phyloP scores from a whole-genome alignment of 2,888 invertebrate genomes.

The Torymus aiolomorphi region DNA sequence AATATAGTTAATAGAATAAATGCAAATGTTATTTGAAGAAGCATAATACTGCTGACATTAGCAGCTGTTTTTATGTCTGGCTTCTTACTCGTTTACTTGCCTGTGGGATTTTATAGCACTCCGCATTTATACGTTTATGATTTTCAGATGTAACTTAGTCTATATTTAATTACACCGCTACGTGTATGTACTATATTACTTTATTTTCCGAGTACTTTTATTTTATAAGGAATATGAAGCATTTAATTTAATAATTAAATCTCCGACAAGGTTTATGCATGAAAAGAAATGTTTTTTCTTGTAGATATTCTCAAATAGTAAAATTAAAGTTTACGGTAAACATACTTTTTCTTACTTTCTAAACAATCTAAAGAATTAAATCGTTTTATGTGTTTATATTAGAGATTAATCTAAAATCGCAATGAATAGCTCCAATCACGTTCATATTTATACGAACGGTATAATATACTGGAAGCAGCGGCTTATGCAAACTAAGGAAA shows the following conservation, averaged over 20 bases:
- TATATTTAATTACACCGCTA: slow-evolving; percentile 41
- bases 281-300: background rate
- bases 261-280: background rate
- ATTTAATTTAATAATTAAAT: slow-evolving; percentile 21
- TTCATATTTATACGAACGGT: too few species aligned
- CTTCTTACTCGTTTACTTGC: slow-evolving; percentile 41
- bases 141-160: slow-evolving; percentile 45
- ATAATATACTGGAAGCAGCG: too few species aligned
- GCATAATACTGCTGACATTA: slow-evolving; percentile 6
- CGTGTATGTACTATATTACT: slow-evolving; percentile 5
- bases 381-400: background rate
- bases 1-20: slow-evolving; percentile 3
- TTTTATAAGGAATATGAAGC: background rate
- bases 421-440: background rate
- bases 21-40: slow-evolving; percentile 16
- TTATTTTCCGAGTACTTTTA: slow-evolving; percentile 14
- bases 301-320: too few species aligned
- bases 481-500: too few species aligned
- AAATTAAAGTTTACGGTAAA: too few species aligned
- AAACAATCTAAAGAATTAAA: too few species aligned
- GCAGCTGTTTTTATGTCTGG: slow-evolving; percentile 31
- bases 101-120: slow-evolving; percentile 41
- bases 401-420: background rate
- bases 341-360: too few species aligned
- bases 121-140: slow-evolving; percentile 31